Percentiles rank a stretch among this genome's conserved stretches.
Conservation (phyloP, 2,797 vertebrate genomes). For the Neoniphon sammara region DNA sequence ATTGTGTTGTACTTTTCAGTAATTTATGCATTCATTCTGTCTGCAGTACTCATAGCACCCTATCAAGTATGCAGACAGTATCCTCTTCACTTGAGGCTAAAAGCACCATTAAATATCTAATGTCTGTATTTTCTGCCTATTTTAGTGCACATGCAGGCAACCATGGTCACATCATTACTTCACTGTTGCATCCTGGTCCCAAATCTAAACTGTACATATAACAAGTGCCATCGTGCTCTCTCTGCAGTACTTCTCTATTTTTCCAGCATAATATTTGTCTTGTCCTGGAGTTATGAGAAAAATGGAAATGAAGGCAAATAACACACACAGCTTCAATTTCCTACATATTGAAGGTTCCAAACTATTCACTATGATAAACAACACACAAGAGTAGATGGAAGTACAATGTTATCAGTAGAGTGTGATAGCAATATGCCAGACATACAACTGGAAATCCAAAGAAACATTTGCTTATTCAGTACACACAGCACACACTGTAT, state of each 20-base stretch:
- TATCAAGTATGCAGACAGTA: no score
- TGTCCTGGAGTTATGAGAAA: background rate
- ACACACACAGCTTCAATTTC: background rate
- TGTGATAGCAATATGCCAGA: background rate
- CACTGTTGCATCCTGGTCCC: slow-evolving; percentile 17
- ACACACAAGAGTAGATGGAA: background rate
- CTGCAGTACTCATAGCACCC: no score
- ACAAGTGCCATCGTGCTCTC: slow-evolving; percentile 14
- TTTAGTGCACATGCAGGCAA: background rate
- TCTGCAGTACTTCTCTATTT: slow-evolving; percentile 30
- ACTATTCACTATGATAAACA: background rate
- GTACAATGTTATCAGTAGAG: background rate
- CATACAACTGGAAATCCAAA: background rate
- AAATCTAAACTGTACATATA: slow-evolving; percentile 35
- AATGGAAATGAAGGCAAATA: background rate
- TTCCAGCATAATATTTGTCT: slow-evolving; percentile 32
- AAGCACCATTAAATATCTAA: no score
- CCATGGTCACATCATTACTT: background rate
- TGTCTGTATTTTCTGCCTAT: no score
- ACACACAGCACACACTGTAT: background rate
- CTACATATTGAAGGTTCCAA: background rate
- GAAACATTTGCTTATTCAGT: background rate
- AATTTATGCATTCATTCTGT: no score
- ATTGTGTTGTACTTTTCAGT: no score
- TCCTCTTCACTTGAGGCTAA: no score